Base-by-base conservation (phyloP, 2,797 vertebrate species). In the Pipistrellus pygmaeus region DNA sequence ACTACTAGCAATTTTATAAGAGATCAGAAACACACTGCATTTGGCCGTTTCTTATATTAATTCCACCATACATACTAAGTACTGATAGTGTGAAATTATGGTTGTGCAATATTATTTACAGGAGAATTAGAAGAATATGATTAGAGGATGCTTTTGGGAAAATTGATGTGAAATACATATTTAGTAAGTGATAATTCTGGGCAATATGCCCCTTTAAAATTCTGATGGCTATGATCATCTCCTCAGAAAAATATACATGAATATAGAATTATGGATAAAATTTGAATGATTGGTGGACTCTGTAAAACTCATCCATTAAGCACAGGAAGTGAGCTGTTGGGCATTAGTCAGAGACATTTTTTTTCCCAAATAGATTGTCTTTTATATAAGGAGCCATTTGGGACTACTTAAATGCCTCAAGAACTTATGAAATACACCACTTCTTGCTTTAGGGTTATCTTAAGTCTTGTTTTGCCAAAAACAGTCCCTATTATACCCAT, bases 151-250 rank as follows among this genome's bases (percentile, higher is more conserved):
- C 9, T 55, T 86, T 93, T 69, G 81, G 62, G 60, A 60, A 13
- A 27, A 55, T 32, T 88, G 35, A 64, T 55, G 20, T 72, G 32
- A 94, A 95, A 53, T 10, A 80, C 21, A 88, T 92, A 85, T 83
- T 83, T 69, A 81, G 57, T 75, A 60, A 72, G 13, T 88, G 68
- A 62, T 71, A 35, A 82, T 69, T 71, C 48, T 53, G 18, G 10
- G 9, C 82, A 27, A 73, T 38, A 78, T 27, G 5, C 6, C 4
- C 25, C 35, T 90, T 88, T 57, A 64, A 95, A 94, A 88, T 81
- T 84, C 32, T 57, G 51, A 66, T 25, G 48, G 20, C 57, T 53
- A 20, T 68, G 25, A n/a, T 55, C n/a, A 23, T 51, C 23, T 9
- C 64, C 23, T 9, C 64, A 44, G n/a, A 62, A 88, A 87, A 90